These are phyloP conservation scores for Pachycephus smyrnensis DNA, from an alignment of 2,888 invertebrate genomes.

Conservation along the genomic window DNA sequence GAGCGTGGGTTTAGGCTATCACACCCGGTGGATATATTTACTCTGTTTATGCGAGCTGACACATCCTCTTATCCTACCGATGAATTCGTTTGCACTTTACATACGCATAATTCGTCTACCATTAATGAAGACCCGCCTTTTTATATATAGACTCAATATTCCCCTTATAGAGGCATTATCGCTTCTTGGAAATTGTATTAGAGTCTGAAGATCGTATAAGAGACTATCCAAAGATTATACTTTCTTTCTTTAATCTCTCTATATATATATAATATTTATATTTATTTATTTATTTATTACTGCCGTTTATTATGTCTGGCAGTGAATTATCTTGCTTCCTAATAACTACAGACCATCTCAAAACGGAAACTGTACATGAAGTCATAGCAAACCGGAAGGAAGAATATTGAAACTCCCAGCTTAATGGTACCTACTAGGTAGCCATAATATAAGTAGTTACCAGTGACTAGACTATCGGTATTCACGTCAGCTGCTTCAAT, in stretches of 20 bases:
- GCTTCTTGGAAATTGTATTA: background rate
- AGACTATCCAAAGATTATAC: too few relatives aligned
- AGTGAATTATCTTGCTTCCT: background rate
- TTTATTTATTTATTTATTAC: too few relatives aligned
- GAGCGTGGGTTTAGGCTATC: slow-evolving; percentile 10
- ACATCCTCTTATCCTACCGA: background rate
- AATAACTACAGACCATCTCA: background rate
- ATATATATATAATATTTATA: too few relatives aligned
- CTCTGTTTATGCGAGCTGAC: slow-evolving; percentile 4
- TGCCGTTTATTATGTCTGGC: background rate
- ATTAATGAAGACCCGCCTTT: too few relatives aligned
- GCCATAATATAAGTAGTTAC: slow-evolving; percentile 4
- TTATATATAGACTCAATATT: too few relatives aligned
- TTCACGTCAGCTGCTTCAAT: slow-evolving; percentile 53
- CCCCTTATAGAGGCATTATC: too few relatives aligned
- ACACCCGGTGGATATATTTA: slow-evolving; percentile 5
- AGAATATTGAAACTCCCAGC: slow-evolving; percentile 6
- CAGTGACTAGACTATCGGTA: slow-evolving; percentile 41
- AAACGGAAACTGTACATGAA: background rate
- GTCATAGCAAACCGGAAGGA: background rate
- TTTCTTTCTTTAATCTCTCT: too few relatives aligned
- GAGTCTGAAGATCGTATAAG: background rate
- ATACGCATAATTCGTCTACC: background rate
- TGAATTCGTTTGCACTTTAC: background rate
- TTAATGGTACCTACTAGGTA: background rate